Conservation (phyloP, 2,888 invertebrate species). For the Drosophila subquinaria region DNA sequence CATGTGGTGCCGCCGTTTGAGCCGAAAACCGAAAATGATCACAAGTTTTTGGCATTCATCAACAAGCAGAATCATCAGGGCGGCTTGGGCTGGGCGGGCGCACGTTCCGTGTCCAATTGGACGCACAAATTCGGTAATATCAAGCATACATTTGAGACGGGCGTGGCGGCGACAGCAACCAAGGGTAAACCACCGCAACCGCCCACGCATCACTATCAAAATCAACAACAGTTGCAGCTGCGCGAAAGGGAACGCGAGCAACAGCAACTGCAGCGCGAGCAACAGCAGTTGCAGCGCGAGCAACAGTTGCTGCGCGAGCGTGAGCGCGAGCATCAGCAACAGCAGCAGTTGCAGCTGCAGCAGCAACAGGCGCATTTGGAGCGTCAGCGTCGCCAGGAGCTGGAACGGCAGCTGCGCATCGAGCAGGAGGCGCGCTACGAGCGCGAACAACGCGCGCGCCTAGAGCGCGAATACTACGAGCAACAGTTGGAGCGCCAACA, state of each 20-base stretch:
- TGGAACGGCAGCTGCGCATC: conserved; percentile 67
- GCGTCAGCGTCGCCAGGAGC: conserved; percentile 85
- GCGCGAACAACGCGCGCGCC: conserved; percentile 71
- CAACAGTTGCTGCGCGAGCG: conserved; percentile 29
- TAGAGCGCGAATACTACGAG: conserved; percentile 85
- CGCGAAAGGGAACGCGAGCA: conserved; percentile 31
- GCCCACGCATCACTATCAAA: conserved; percentile 77
- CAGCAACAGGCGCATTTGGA: conserved; percentile 66
- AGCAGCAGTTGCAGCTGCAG: conserved; percentile 41
- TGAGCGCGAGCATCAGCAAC: conserved; percentile 41
- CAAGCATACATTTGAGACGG: conserved; percentile 91
- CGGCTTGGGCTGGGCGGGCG: conserved; percentile 83
- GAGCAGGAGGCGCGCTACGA: conserved; percentile 74
- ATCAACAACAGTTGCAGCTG: conserved; percentile 64
- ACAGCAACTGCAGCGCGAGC: conserved; percentile 37
- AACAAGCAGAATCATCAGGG: conserved; percentile 89
- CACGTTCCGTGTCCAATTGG: conserved; percentile 89
- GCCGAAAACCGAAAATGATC: conserved; percentile 94
- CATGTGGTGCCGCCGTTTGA: conserved; percentile 89
- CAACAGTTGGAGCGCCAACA: conserved; percentile 74
- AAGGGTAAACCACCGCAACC: conserved; percentile 85
- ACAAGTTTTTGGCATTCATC: conserved; percentile 93
- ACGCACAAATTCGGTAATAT: conserved; percentile 93
- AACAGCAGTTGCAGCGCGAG: conserved; percentile 25
- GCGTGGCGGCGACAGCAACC: conserved; percentile 72